Evolutionary conservation across 2,888 invertebrate species (phyloP), one percentile per base, ranked within the genome.

Genomic region (Neoscelio sp.): DNA sequence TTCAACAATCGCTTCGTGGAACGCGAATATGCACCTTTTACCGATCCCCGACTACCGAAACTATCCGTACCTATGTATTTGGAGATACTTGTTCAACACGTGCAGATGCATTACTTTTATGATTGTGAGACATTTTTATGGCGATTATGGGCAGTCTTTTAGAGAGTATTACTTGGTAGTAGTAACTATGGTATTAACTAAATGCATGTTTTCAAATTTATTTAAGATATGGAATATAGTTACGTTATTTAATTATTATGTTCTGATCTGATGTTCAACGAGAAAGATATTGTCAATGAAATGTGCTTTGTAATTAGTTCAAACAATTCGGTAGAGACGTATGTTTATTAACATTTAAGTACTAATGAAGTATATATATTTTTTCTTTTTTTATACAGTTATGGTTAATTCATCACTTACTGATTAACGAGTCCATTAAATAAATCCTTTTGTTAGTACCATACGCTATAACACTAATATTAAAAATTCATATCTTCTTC

Each of bases 1-100:
- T 80, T 78, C 64, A 67, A 73, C 80, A 79, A 84, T 85, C 81
- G 80, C 73, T 83, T 85, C 82, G 80, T 76, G 82, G 82, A 84
- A 85, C 81, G 62, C 78, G 80, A 79, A 79, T 77, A 68, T 50
- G 38, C 68, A 70, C 48, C 70, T 71, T 73, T 60, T 70, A 70
- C 73, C 60, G 46, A 67, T 48, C 67, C 56, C 28, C 42, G 78
- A 74, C 78, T 78, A 74, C 78, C 68, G 78, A 68, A 64, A 73
- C 64, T 56, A 58, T 62, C 17, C 35, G 26, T 5, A 40, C 28
- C n/a, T 23, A 40, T 20, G 44, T 33, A 20, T 46, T 73, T 12
- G 48, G 35, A 17, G 50, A 23, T 50, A 44, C 44, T 44, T 12
- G 44, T 44, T 44, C 23, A 54, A 33, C 54, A 42, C 64, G 64